Base-by-base conservation (phyloP, 2,888 invertebrate species). In the Ferdinandea cuprea region DNA sequence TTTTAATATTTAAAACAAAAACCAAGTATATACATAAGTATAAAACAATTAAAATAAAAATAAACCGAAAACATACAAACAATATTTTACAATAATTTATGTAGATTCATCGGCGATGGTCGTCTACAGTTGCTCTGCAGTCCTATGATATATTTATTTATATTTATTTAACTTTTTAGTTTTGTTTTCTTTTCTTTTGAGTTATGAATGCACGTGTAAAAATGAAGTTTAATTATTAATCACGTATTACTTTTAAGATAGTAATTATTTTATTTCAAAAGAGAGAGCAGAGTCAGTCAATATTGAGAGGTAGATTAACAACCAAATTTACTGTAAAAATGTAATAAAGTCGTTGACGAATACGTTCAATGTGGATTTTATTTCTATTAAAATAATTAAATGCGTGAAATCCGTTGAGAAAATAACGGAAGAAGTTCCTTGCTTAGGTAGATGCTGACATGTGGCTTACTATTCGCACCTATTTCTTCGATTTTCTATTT, bases 91-190 rank as follows among this genome's bases (percentile, higher is more conserved):
- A 77, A 81, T 71, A 59, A 66, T 44, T 66, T 80, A 25, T 25
- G 25, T 74, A 71, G 77, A 83, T 66, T 68, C 56, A 63, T 63
- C 77, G 50, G 25, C 78, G 68, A 77, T 78, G 63, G 63, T 63
- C 72, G 50, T 63, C 72, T 73, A 76, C 68, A 72, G 32, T 52
- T 42, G 59, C 59, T 48, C 61, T 81, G 71, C 77, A 77, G 77
- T 81, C 54, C 81, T 81, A 66, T 71, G 65, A 83, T 83, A 83
- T 83, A 83, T 72, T 78, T 83, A 76, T 76, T 76, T 76, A 46
- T 83, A 66, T 77, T 83, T 83, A 83, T 83, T 77, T 72, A 66
- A 69, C 69, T 42, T 58, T 72, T 54, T 73, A 68, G 1, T 42
- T 79, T n/a, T n/a, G n/a, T n/a, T 65, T 42, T 42, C 28, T 65